Evolutionary conservation across 2,888 invertebrate species (phyloP), one percentile per base, ranked within the genome.

Genomic region (Diadegma fenestrale): DNA sequence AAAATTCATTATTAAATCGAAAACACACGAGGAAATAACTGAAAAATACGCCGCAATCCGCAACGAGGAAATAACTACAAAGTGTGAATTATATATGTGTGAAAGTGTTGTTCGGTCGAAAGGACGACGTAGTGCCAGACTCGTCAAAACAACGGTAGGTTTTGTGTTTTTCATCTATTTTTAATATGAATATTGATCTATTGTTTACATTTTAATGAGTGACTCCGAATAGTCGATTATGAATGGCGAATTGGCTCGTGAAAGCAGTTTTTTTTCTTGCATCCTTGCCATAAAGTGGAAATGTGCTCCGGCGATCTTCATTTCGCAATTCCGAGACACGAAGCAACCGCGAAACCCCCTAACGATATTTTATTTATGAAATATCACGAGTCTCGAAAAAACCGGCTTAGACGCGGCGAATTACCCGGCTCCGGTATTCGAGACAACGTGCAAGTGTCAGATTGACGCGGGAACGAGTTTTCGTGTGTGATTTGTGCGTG

Each of bases 101-200:
- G 91, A 91, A 90, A 91, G 92, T 91, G 90, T 88, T 89, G 89
- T 78, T 85, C 85, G 82, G 87, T 84, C 84, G 86, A 86, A 83
- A 90, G 89, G 90, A 90, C 92, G 90, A 91, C 90, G 90, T 89
- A 88, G 87, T 88, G 82, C 85, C 82, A 88, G 86, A 87, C 89
- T 89, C 88, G 90, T 91, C 90, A 77, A 87, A 88, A 73, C 84
- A 85, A 92, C 91, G 92, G 93, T 93, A 93, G 89, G 92, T 91
- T 73, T 61, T 63, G 72, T 80, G 33, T 41, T 69, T 26, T 41
- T 30, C 22, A 22, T 69, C 54, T 58, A n/a, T 43, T 30, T 69
- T 71, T 45, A 12, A 8, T 63, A 33, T 8, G 41, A 48, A 51
- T 48, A 69, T 14, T n/a, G 12, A 12, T 72, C 22, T 33, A 41